These are phyloP conservation scores for Antitype chi DNA, from an alignment of 2,888 invertebrate species.

Conservation along the genomic window DNA sequence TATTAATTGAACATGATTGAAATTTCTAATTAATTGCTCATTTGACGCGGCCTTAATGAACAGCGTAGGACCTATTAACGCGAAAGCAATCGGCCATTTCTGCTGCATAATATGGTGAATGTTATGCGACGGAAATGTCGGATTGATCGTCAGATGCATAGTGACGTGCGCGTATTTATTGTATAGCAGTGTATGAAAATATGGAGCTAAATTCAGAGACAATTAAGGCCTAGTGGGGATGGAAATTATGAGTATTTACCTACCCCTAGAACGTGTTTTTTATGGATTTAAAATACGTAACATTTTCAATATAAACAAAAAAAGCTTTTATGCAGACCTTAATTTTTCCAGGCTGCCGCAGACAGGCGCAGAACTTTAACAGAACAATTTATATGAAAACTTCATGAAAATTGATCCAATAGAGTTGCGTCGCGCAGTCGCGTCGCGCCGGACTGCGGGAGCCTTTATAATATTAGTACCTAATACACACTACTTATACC, in stretches of 20 bases:
- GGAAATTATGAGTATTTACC: not conserved
- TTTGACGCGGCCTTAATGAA: conserved; percentile 49
- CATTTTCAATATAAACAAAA: too few species aligned
- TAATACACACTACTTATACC: too few species aligned
- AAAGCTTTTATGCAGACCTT: too few species aligned
- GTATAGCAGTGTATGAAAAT: not conserved
- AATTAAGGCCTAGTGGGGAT: not conserved
- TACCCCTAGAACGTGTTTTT: too few species aligned
- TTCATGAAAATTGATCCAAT: too few species aligned
- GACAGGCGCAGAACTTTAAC: too few species aligned
- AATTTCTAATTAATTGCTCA: conserved; percentile 54
- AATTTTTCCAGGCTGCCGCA: too few species aligned
- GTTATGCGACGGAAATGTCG: conserved; percentile 19
- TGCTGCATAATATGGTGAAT: conserved; percentile 34
- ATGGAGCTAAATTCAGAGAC: not conserved
- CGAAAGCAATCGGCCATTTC: conserved; percentile 39
- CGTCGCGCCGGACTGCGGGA: too few species aligned
- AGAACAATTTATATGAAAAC: too few species aligned
- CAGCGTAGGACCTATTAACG: conserved; percentile 41
- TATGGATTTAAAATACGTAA: too few species aligned
- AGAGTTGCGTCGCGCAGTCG: too few species aligned
- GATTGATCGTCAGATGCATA: conserved; percentile 17
- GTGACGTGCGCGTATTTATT: conserved; percentile 25
- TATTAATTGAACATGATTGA: conserved; percentile 44
- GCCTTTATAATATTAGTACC: too few species aligned